Percentiles rank a stretch among this genome's conserved stretches.
Evolutionary conservation across 2,797 vertebrate species (phyloP).

Genomic region (Centroberyx gerrardi): DNA sequence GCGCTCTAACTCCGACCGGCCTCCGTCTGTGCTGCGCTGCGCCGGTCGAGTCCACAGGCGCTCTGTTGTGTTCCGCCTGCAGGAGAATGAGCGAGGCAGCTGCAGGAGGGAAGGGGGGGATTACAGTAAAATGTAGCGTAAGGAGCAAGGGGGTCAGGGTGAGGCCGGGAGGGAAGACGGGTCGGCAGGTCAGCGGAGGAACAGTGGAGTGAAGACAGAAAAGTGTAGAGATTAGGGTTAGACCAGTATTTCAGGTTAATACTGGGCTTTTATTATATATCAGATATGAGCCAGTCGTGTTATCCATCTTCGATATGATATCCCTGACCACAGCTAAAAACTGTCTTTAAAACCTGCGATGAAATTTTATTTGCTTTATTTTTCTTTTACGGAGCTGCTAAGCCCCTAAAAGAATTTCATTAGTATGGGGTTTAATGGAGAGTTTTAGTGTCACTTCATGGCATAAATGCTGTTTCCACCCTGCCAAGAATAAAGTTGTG

Average conservation of each 20-base stretch:
- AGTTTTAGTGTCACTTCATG: too few relatives aligned
- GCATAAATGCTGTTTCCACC: too few relatives aligned
- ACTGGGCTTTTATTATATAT: too few relatives aligned
- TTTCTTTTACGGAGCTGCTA: too few relatives aligned
- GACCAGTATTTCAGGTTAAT: too few relatives aligned
- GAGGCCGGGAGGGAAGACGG: conserved; percentile 9
- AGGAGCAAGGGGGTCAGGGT: conserved; percentile 1
- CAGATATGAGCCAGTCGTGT: too few relatives aligned
- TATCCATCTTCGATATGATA: too few relatives aligned
- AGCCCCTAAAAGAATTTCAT: too few relatives aligned
- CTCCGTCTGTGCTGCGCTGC: not conserved
- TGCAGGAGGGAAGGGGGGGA: conserved; percentile 38
- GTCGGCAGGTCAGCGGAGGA: conserved; percentile 7
- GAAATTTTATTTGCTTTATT: not conserved
- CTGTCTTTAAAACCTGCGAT: not conserved
- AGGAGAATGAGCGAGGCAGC: conserved; percentile 57
- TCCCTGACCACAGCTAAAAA: too few relatives aligned
- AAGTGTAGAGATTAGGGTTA: not conserved
- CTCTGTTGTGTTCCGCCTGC: not conserved
- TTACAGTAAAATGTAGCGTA: conserved; percentile 34
- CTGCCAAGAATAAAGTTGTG: too few relatives aligned
- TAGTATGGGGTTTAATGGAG: too few relatives aligned
- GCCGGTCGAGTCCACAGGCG: not conserved
- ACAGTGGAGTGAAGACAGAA: conserved; percentile 6
- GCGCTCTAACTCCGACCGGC: not conserved